Conservation (phyloP, 2,113 vertebrate genomes). For the Psophia crepitans region DNA sequence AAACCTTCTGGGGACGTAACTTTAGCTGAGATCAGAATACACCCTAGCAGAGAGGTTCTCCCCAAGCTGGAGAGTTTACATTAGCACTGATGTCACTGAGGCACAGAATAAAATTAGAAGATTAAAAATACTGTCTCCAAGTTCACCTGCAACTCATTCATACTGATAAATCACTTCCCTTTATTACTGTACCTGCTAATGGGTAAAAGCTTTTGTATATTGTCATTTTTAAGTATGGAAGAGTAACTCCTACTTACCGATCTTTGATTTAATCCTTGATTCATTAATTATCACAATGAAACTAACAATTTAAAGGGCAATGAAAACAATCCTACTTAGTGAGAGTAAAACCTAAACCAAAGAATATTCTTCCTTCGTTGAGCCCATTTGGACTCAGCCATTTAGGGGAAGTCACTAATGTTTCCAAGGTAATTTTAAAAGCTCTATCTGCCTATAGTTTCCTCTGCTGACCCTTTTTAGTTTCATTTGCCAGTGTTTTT, state of each 20-base stretch:
- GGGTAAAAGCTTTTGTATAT: background rate
- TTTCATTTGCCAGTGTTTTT: background rate
- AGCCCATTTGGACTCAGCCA: background rate
- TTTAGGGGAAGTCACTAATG: background rate
- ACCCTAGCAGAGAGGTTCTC: background rate
- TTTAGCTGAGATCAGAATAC: background rate
- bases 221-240: background rate
- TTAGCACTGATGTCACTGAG: background rate
- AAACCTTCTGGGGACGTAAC: background rate
- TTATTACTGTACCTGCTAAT: background rate
- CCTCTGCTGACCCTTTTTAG: background rate
- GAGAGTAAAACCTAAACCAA: background rate
- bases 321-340: background rate
- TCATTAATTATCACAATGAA: background rate
- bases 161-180: background rate
- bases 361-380: background rate
- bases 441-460: background rate
- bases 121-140: background rate
- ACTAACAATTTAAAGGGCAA: background rate
- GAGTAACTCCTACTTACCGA: background rate
- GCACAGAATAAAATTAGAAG: background rate
- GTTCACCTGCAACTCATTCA: background rate
- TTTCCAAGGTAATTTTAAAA: background rate
- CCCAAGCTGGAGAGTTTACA: background rate
- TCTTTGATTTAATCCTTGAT: background rate